These are phyloP conservation scores for Epizoanthus illoricatus DNA, from an alignment of 92 coral and sea anemone genomes.

Conservation along the genomic window DNA sequence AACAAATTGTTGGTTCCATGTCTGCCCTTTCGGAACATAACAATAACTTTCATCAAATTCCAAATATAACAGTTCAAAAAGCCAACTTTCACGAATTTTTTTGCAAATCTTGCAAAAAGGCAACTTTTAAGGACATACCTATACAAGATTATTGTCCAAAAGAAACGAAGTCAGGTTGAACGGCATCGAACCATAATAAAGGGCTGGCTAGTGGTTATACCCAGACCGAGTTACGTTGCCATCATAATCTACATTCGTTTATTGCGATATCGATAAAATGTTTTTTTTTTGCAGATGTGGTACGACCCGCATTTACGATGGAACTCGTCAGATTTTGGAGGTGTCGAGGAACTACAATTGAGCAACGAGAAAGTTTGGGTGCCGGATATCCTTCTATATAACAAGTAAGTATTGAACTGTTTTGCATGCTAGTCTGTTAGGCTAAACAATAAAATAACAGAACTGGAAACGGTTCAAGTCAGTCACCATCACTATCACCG, in stretches of 20 bases:
- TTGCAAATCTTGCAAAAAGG: too few relatives aligned
- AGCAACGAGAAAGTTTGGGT: constrained; percentile 54
- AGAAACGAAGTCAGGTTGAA: neutral
- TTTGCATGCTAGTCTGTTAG: neutral
- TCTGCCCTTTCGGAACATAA: too few relatives aligned
- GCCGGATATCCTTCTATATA: constrained; percentile 64
- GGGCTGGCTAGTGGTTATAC: too few relatives aligned
- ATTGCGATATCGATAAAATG: neutral
- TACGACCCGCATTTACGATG: constrained; percentile 55
- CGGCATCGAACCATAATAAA: too few relatives aligned
- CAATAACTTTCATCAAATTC: too few relatives aligned
- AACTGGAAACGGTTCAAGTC: too few relatives aligned
- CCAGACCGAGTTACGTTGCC: too few relatives aligned
- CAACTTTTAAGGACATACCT: neutral
- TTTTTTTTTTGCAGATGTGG: constrained; percentile 42
- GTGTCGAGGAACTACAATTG: constrained; percentile 22
- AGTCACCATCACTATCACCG: too few relatives aligned
- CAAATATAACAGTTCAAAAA: too few relatives aligned
- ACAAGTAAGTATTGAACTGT: constrained; percentile 50
- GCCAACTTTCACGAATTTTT: too few relatives aligned
- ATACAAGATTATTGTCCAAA: neutral
- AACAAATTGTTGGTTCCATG: too few relatives aligned
- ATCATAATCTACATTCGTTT: too few relatives aligned
- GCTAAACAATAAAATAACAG: neutral
- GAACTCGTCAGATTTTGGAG: constrained; percentile 58